Percentiles rank a stretch among this genome's conserved stretches.
Conservation (phyloP, 2,888 invertebrate genomes). For the Vesta saturnalis region DNA sequence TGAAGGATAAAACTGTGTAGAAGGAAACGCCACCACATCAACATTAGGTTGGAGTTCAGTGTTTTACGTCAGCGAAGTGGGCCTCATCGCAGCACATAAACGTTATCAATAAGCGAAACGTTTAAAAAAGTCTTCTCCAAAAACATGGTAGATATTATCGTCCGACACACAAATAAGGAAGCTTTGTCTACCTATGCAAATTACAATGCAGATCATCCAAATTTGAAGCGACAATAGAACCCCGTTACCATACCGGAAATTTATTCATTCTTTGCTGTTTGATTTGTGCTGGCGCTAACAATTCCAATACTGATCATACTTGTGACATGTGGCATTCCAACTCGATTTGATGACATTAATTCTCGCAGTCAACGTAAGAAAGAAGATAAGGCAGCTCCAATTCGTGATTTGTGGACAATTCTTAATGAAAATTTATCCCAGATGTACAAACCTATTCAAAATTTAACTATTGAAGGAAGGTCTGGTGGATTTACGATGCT, state of each 20-base stretch:
- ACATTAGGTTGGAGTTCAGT: not conserved
- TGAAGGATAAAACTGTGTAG: not conserved
- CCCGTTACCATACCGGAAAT: not conserved
- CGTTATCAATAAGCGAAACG: not conserved
- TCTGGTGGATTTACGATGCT: too few relatives aligned
- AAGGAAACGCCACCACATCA: not conserved
- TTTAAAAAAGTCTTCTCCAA: too few relatives aligned
- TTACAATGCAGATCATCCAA: not conserved
- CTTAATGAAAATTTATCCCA: too few relatives aligned
- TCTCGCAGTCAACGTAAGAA: too few relatives aligned
- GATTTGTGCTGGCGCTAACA: not conserved
- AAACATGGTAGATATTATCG: not conserved
- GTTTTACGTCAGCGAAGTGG: slow-evolving; percentile 13
- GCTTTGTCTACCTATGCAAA: not conserved
- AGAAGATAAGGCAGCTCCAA: too few relatives aligned
- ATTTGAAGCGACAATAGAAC: not conserved
- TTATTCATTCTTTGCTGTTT: too few relatives aligned
- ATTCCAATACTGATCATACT: not conserved
- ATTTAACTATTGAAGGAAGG: too few relatives aligned
- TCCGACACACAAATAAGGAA: not conserved
- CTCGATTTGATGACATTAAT: not conserved
- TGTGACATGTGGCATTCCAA: not conserved
- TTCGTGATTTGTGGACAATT: too few relatives aligned
- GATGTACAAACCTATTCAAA: too few relatives aligned
- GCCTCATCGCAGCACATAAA: not conserved